A percentile compares a stretch with the other conserved stretches of the same genome.
Evolutionary conservation across 35 echinoderm and acorn worm species (phyloP).

Genomic region (Anneissia japonica): DNA sequence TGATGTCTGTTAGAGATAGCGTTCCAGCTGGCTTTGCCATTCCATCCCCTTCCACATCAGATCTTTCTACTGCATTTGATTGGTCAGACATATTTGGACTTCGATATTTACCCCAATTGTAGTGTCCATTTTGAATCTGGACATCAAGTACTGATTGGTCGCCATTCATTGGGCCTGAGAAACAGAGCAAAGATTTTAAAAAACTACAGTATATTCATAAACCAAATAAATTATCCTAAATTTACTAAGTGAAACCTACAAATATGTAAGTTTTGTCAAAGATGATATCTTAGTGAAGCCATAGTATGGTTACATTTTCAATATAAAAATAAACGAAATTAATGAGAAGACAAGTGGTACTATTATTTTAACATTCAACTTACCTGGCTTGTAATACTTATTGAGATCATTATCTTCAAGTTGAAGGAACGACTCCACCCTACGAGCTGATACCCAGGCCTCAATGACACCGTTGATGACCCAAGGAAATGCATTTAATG

Average conservation of each 20-base stretch:
- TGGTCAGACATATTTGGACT: neutral
- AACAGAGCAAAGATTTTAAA: no score
- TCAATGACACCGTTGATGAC: conserved; percentile 94
- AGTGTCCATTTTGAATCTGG: neutral
- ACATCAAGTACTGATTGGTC: neutral
- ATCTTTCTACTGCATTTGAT: neutral
- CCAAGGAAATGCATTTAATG: conserved; percentile 97
- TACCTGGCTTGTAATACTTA: conserved; percentile 61
- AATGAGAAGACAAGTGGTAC: no score
- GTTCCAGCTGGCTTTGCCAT: neutral
- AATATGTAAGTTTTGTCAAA: no score
- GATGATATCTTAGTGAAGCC: no score
- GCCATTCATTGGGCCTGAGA: neutral
- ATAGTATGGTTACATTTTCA: no score
- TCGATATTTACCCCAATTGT: neutral
- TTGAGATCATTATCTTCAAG: conserved; percentile 52
- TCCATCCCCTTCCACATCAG: neutral
- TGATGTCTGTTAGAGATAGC: neutral
- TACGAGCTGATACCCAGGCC: conserved; percentile 86
- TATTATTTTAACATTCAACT: no score
- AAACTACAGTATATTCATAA: no score
- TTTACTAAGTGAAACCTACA: no score
- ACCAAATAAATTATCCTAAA: no score
- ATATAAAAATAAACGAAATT: neutral
- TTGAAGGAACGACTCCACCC: conserved; percentile 79